Conservation (phyloP, 1,140 invertebrate genomes). For the Procambarus virginalis region DNA sequence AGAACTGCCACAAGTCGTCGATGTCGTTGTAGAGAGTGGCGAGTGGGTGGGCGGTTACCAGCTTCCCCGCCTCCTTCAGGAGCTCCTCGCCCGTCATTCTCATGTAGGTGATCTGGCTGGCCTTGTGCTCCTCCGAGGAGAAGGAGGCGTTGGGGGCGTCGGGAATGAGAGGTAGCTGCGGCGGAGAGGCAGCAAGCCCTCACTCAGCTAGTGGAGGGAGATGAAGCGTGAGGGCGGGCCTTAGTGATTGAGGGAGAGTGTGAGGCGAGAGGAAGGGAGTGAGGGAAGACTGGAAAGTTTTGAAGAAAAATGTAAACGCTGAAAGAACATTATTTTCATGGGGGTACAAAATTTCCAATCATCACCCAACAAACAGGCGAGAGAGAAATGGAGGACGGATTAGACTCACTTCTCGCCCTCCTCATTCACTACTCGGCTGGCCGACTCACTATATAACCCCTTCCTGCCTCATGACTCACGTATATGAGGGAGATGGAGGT, state of each 20-base stretch:
- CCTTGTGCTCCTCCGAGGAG: not conserved
- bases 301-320: not conserved
- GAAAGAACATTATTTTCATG: too few species aligned
- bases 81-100: slow-evolving; percentile 11
- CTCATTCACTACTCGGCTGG: not conserved
- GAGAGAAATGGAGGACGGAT: too few species aligned
- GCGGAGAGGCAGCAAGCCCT: not conserved
- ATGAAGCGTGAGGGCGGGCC: not conserved
- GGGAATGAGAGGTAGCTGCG: slow-evolving; percentile 11
- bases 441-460: not conserved
- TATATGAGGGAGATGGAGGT: slow-evolving; percentile 9
- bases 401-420: not conserved
- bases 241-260: not conserved
- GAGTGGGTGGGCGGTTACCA: not conserved
- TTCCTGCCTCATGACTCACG: not conserved
- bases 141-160: not conserved
- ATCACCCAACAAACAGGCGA: too few species aligned
- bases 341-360: too few species aligned
- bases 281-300: not conserved
- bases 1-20: slow-evolving; percentile 34
- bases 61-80: not conserved
- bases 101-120: slow-evolving; percentile 3
- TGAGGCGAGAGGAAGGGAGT: too few species aligned
- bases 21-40: slow-evolving; percentile 20
- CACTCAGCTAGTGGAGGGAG: not conserved